Evolutionary conservation across 1,140 invertebrate species (phyloP), one percentile per base, ranked within the genome.

Genomic region (Cyrtorhinus lividipennis): DNA sequence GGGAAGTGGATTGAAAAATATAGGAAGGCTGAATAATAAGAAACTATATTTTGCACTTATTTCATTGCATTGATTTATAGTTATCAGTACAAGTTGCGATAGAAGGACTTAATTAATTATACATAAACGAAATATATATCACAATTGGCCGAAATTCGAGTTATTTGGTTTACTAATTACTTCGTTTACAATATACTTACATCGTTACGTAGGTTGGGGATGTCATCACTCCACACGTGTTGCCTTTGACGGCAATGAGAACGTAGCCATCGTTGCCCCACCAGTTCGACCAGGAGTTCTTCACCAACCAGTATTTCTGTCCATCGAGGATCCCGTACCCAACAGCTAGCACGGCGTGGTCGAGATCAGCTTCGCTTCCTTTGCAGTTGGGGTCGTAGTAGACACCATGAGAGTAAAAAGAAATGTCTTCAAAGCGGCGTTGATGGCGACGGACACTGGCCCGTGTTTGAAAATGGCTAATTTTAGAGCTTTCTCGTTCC

Each of bases 251-350:
- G 1, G 88, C 81, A 83, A 96, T 95, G 0, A 95, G 78, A 23
- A 95, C 83, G 69, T 95, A 96, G 1, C 89, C 88, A 73, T 94
- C 89, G 71, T 95, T 94, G 18, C 92, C 92, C 92, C 92, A 95
- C 69, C 93, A 86, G 69, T 85, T 90, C 10, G 90, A 93, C 93
- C 93, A 97, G 0, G 90, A 94, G 76, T 96, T 96, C 76, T 95
- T 95, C 0, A 96, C 75, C 26, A 95, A 75, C 92, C 92, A 96
- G 74, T 92, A 96, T 30, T 81, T 79, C 70, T 90, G 75, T 1
- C 87, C 88, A 68, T 87, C 82, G 12, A 94, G 74, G 15, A 76
- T 80, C 12, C 93, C 93, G 75, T 91, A 97, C 5, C 93, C 93
- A 3, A 96, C 92, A 10, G 88, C 88, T 61, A 97, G 74, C 0